Conservation (phyloP, 2,797 vertebrate genomes). For the Pangasius mekongensis region DNA sequence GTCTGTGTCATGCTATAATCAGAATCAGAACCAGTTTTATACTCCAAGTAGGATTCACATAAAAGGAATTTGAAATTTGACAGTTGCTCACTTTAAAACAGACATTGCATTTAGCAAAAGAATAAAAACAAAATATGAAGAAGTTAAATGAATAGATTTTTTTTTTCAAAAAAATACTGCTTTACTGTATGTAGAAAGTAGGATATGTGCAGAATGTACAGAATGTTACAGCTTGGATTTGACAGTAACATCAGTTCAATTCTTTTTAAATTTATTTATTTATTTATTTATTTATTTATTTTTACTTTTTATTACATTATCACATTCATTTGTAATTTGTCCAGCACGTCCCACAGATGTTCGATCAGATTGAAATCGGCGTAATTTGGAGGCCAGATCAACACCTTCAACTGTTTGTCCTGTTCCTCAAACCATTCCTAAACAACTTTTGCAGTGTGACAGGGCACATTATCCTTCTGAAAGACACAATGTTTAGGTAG, state of each 20-base stretch:
- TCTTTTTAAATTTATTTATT: background rate
- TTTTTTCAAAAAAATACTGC: background rate
- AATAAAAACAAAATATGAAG: background rate
- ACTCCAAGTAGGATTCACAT: background rate
- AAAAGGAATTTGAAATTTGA: background rate
- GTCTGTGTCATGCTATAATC: background rate
- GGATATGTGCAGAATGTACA: background rate
- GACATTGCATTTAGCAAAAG: background rate
- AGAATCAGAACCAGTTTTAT: background rate
- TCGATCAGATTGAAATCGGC: too few species aligned
- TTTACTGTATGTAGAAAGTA: background rate
- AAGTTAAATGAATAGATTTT: background rate
- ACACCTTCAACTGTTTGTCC: too few species aligned
- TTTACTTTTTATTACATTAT: background rate
- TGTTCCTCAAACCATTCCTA: too few species aligned
- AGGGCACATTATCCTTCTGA: too few species aligned
- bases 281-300: too few species aligned
- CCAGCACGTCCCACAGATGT: too few species aligned
- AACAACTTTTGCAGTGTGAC: too few species aligned
- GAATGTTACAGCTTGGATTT: background rate
- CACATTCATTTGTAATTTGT: too few species aligned
- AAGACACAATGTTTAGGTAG: too few species aligned
- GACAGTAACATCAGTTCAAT: background rate
- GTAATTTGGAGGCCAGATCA: too few species aligned
- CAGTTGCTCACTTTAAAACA: background rate